Evolutionary conservation across 2,113 vertebrate genomes (phyloP).

Genomic region (Nycticryphes semicollaris): DNA sequence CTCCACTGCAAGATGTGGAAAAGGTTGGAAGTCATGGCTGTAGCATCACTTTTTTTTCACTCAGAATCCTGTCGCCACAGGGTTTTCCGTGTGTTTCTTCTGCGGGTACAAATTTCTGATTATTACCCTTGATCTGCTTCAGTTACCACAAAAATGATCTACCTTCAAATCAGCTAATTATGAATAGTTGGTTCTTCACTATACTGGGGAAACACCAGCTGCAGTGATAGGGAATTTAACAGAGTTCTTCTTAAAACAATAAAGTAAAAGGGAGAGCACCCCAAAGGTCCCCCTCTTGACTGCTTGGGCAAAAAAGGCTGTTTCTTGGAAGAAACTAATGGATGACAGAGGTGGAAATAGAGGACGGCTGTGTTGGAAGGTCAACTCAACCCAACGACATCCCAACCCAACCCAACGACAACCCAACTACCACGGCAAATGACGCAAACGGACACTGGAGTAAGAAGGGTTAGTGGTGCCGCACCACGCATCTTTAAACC

Average conservation of each 20-base stretch:
- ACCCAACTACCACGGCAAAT: background rate
- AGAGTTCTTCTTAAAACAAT: accelerated
- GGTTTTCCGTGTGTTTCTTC: background rate
- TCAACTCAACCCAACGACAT: background rate
- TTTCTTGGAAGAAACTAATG: background rate
- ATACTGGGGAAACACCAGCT: accelerated
- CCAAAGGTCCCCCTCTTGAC: background rate
- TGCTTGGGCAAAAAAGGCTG: background rate
- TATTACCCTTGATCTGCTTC: background rate
- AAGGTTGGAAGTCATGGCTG: background rate
- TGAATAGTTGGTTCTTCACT: background rate
- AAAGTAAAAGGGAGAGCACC: background rate
- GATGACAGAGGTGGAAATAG: background rate
- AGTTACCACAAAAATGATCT: background rate
- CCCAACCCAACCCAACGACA: background rate
- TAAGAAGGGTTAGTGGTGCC: background rate
- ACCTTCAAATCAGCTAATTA: background rate
- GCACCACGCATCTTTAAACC: background rate
- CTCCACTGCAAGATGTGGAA: background rate
- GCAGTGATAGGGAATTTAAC: background rate
- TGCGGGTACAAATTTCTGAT: background rate
- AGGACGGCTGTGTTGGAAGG: background rate
- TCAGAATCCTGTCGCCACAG: background rate
- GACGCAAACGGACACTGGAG: accelerated
- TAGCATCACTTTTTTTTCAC: background rate